A percentile compares a stretch with the other conserved stretches of the same genome.
phyloP scores from a whole-genome alignment of 1,140 invertebrate genomes.

The Zophobas morio region DNA sequence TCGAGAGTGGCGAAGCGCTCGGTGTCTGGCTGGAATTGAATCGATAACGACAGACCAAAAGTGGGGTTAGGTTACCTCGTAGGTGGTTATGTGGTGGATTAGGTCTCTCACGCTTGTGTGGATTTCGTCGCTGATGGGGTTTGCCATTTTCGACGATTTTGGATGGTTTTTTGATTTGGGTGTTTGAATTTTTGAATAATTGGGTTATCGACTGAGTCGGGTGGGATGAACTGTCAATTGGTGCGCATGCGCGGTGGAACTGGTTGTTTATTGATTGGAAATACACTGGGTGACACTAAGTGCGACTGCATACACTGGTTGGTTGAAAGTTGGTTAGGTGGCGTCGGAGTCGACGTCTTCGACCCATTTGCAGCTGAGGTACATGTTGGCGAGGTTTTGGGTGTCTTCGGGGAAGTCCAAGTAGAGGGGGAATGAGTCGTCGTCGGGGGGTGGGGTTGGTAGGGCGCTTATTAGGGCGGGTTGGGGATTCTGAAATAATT shows the following conservation, averaged over 20 bases:
- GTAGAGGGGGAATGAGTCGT: conserved; percentile 2
- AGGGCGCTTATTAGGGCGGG: not conserved
- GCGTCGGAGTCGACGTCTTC: too few relatives aligned
- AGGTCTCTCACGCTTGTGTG: not conserved
- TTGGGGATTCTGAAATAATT: not conserved
- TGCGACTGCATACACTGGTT: not conserved
- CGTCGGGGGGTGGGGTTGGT: not conserved
- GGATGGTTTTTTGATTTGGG: not conserved
- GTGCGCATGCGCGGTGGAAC: conserved; percentile 4
- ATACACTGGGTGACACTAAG: conserved; percentile 1
- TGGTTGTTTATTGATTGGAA: not conserved
- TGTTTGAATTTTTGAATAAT: not conserved
- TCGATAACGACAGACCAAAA: conserved; percentile 7
- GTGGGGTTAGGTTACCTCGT: conserved; percentile 49
- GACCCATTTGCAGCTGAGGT: not conserved
- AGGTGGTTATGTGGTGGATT: not conserved
- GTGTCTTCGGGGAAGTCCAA: conserved; percentile 16
- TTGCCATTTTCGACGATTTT: conserved; percentile 1
- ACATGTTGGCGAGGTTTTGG: conserved; percentile 18
- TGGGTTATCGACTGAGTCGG: conserved; percentile 8
- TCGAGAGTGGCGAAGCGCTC: conserved; percentile 57
- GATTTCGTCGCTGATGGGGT: conserved; percentile 7
- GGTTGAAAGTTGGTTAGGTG: too few relatives aligned
- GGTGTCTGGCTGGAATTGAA: conserved; percentile 57
- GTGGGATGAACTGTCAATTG: not conserved